Evolutionary conservation across 2,797 vertebrate species (phyloP), one percentile per base, ranked within the genome.

Genomic region (Coregonus sp.): DNA sequence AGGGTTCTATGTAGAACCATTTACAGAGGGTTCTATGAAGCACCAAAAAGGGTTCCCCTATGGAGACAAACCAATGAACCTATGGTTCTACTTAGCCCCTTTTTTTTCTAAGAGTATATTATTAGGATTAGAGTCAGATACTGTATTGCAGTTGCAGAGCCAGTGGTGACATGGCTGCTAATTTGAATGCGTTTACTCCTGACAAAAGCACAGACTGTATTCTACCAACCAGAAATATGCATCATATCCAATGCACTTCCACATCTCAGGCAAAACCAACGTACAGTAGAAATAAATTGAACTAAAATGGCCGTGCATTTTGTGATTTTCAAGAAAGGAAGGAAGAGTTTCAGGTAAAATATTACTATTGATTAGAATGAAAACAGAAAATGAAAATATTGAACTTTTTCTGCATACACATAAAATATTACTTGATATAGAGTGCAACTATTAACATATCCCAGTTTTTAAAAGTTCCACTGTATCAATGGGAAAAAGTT

Each of bases 401-500:
- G 7, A 11, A 2, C 9, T 47, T 47, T 2, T 47, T 47, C 40
- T 47, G 40, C 40, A 47, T 47, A 25, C 31, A 31, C 25, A 33
- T 6, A n/a, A 37, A 5, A 68, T 2, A 35, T 15, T 15, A 35
- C 15, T 18, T 16, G 16, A 37, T 18, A 47, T 12, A 4, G 31
- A 16, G 16, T 18, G 31, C 29, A 47, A n/a, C 18, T 70, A 35
- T 70, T 31, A 72, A 35, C 66, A 35, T 18, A 54, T 72, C 51
- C 7, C 1, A 11, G 56, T 25, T 20, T 68, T 86, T 83, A 78
- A 87, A 90, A 89, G 9, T 86, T 87, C 50, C 50, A 77, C 67
- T 69, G 83, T 85, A 83, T 86, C 75, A 87, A 82, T 87, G 81
- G 77, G 81, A 88, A 90, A 82, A 86, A 84, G 79, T 87, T 85